Conservation (phyloP, 2,888 invertebrate genomes). For the Onthophagus sagittarius region DNA sequence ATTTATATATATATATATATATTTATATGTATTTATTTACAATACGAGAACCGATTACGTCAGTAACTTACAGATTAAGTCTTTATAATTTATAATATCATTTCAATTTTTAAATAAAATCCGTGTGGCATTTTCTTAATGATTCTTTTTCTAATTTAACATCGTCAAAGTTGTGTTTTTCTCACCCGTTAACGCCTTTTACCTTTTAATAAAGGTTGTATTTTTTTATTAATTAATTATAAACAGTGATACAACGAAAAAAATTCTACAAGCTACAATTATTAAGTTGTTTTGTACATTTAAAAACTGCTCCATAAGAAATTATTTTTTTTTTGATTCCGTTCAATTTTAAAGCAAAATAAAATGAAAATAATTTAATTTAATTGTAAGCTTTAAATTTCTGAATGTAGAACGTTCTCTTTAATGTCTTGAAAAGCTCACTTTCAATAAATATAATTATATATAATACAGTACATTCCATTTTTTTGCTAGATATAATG, state of each 20-base stretch:
- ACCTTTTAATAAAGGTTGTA: not conserved
- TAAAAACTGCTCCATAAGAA: too few relatives aligned
- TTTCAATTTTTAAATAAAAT: not conserved
- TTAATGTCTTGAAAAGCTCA: not conserved
- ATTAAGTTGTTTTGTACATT: too few relatives aligned
- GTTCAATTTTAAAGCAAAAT: too few relatives aligned
- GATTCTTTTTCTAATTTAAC: not conserved
- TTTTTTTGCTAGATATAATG: not conserved
- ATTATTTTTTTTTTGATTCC: too few relatives aligned
- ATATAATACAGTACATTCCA: not conserved
- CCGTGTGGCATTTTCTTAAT: not conserved
- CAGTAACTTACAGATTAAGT: not conserved
- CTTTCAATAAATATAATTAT: conserved; percentile 2
- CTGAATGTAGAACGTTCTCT: not conserved
- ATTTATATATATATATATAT: not conserved
- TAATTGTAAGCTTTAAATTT: conserved; percentile 4
- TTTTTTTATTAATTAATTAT: too few relatives aligned
- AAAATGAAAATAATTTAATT: not conserved
- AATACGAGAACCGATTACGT: not conserved
- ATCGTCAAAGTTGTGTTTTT: not conserved
- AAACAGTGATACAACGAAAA: too few relatives aligned
- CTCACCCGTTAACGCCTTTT: not conserved
- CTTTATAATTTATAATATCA: not conserved
- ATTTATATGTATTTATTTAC: not conserved
- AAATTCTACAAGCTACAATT: too few relatives aligned